Percentiles rank a stretch among this genome's conserved stretches.
phyloP scores from a whole-genome alignment of 2,113 vertebrate genomes.

The Triplophysa siluroides region DNA sequence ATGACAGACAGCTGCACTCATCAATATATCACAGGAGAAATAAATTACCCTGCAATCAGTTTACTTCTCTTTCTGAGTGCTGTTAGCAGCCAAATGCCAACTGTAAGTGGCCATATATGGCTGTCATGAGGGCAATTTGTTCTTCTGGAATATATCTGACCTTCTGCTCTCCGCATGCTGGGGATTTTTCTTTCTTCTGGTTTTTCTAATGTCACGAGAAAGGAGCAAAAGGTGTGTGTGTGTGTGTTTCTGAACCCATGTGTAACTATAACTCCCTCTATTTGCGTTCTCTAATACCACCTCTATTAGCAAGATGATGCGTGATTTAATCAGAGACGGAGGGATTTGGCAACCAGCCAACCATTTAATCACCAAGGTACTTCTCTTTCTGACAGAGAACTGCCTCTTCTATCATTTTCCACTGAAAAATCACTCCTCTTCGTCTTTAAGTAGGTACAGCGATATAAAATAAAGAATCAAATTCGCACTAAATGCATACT shows the following conservation, averaged over 20 bases:
- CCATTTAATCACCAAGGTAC: slow-evolving; percentile 28
- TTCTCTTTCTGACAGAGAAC: slow-evolving; percentile 31
- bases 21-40: slow-evolving; percentile 18
- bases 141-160: slow-evolving; percentile 13
- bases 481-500: neutral
- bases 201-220: neutral
- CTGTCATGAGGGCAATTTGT: slow-evolving; percentile 16
- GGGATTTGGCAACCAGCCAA: slow-evolving; percentile 33
- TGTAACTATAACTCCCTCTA: slow-evolving; percentile 38
- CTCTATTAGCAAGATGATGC: slow-evolving; percentile 31
- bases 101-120: slow-evolving; percentile 7
- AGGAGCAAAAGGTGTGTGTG: slow-evolving; percentile 6
- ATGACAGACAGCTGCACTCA: slow-evolving; percentile 19
- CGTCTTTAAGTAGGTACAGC: neutral
- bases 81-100: neutral
- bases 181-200: neutral
- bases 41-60: slow-evolving; percentile 23
- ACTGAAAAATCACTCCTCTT: neutral
- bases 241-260: slow-evolving; percentile 6
- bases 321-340: slow-evolving; percentile 27
- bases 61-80: slow-evolving; percentile 14
- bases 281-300: slow-evolving; percentile 35
- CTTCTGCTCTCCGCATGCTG: neutral
- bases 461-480: neutral
- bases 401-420: neutral